phyloP scores from a whole-genome alignment of 1,140 invertebrate genomes.

The Bombus impatiens region DNA sequence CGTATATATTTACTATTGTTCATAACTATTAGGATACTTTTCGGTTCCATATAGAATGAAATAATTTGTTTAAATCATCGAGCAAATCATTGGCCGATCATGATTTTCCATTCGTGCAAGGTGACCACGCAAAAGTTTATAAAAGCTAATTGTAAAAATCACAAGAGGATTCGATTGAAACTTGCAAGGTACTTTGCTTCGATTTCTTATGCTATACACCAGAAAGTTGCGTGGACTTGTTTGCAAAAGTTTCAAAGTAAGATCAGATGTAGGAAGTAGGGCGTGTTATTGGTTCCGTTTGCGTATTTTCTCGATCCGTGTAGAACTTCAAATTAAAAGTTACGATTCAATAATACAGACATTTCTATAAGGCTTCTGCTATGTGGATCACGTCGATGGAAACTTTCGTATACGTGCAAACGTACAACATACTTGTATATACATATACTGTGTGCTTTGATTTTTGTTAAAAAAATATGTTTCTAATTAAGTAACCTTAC shows the following conservation, averaged over 20 bases:
- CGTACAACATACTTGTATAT: no score
- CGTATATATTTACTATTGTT: no score
- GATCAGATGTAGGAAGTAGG: constrained; percentile 20
- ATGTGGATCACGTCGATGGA: not conserved
- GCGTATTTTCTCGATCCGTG: not conserved
- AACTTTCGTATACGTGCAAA: not conserved
- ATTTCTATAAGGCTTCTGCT: not conserved
- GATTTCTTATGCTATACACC: not conserved
- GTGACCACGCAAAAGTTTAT: no score
- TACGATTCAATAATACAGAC: constrained; percentile 9
- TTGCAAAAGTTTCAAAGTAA: constrained; percentile 9
- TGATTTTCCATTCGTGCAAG: no score
- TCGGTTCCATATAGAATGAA: not conserved
- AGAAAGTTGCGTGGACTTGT: not conserved
- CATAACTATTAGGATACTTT: no score
- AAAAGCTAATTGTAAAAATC: no score
- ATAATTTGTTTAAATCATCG: no score
- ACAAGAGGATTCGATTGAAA: not conserved
- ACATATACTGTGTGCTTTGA: no score
- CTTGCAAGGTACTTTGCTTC: not conserved
- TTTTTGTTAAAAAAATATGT: no score
- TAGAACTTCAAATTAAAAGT: constrained; percentile 27
- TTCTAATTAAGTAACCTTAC: no score
- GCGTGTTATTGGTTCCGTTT: constrained; percentile 9
- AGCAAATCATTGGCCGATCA: no score